Base-by-base conservation (phyloP, 2,888 invertebrate genomes). In the Magallana nippona region DNA sequence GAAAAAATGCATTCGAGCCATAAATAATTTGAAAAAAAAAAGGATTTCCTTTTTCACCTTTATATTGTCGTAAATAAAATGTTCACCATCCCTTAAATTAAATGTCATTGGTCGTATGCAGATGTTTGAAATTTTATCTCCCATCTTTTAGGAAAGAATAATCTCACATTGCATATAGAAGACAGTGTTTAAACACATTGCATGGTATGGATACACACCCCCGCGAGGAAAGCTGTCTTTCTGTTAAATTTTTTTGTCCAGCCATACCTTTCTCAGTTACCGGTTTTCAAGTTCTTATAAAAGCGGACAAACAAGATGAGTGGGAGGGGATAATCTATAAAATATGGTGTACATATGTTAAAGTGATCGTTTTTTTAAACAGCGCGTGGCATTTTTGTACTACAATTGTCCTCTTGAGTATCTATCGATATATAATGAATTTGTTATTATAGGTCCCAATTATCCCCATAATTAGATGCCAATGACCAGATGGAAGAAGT, bases 61-160 rank as follows among this genome's bases (percentile, higher is more conserved):
- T n/a, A 10, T 8, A n/a, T 17, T n/a, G 17, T 10, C n/a, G n/a
- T n/a, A 8, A n/a, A 60, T n/a, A 60, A 5, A 60, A 13, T 5
- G 27, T 63, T 63, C 63, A 32, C 63, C 63, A 63, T 63, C 63
- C 63, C 10, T 58, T 58, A 17, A 60, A n/a, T 60, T 8, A 60
- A 60, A 60, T 60, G n/a, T 60, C 60, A 63, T 27, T 63, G 63
- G 63, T 10, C 13, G 60, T n/a, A 1, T 44, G 44, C n/a, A 60
- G n/a, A 27, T 63, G 19, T 27, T 63, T 63, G 22, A 63, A 63
- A 63, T 63, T 27, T 63, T 27, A 27, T 22, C 27, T 22, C 22
- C 10, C 27, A 22, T 22, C 19, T 13, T 22, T 8, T 10, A 44
- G 44, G 5, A 44, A 8, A 44, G 5, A 44, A 44, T 44, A 44